Evolutionary conservation across 2,113 vertebrate species (phyloP).

Genomic region (Phalacrocorax aristotelis): DNA sequence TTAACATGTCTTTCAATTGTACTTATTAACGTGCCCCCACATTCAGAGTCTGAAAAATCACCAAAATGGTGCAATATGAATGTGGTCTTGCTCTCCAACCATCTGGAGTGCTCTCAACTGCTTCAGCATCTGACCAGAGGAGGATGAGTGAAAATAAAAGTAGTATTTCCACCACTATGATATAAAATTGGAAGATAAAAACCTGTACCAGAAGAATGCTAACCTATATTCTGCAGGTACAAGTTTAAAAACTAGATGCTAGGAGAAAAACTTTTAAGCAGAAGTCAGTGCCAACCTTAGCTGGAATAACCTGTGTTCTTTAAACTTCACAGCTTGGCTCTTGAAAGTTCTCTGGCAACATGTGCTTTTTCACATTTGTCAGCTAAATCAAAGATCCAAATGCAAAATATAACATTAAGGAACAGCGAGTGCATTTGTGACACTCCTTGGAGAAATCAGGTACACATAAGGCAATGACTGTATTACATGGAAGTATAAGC

Average conservation of each 20-base stretch:
- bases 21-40: neutral
- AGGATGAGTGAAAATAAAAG: neutral
- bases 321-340: slow-evolving; percentile 50
- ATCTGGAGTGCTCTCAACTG: neutral
- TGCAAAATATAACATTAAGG: slow-evolving; percentile 31
- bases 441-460: slow-evolving; percentile 22
- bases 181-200: neutral
- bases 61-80: neutral
- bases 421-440: neutral
- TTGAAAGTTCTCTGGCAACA: slow-evolving; percentile 61
- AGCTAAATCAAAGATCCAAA: slow-evolving; percentile 44
- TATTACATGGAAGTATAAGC: neutral
- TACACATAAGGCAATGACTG: neutral
- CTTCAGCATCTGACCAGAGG: neutral
- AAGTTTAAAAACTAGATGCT: slow-evolving; percentile 7
- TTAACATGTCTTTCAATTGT: neutral
- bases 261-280: neutral
- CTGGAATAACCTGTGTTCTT: slow-evolving; percentile 58
- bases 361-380: slow-evolving; percentile 57
- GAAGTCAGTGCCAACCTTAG: slow-evolving; percentile 14
- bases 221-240: slow-evolving; percentile 24
- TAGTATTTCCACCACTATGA: neutral
- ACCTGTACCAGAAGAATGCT: neutral
- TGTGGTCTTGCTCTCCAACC: neutral
- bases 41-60: neutral